Evolutionary conservation across 2,797 vertebrate species (phyloP).

Genomic region (Pitangus sulphuratus): DNA sequence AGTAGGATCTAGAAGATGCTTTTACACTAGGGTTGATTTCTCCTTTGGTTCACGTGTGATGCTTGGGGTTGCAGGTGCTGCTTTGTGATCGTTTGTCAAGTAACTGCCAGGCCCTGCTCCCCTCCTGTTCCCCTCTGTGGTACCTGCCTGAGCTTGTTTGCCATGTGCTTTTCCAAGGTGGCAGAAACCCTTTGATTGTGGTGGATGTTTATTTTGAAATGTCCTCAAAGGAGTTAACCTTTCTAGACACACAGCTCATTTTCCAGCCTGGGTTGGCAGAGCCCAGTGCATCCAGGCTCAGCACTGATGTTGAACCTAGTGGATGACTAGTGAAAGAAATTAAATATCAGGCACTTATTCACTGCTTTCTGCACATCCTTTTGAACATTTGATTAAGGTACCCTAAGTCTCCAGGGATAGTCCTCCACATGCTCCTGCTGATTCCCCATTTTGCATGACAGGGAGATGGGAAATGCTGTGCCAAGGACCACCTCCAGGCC

Average conservation of each 20-base stretch:
- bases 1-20: neutral
- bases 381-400: neutral
- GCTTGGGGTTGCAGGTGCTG: neutral
- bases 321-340: neutral
- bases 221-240: neutral
- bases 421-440: neutral
- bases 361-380: neutral
- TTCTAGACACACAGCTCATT: neutral
- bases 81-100: neutral
- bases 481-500: neutral
- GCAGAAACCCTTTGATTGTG: neutral
- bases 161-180: neutral
- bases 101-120: neutral
- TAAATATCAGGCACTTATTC: neutral
- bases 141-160: neutral
- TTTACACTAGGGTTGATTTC: neutral
- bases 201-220: neutral
- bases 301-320: fast-evolving
- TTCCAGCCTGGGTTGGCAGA: neutral
- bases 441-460: fast-evolving
- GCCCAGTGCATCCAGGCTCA: fast-evolving
- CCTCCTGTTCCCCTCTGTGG: fast-evolving
- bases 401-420: neutral
- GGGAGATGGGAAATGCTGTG: neutral
- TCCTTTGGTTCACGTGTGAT: neutral